Evolutionary conservation across 2,888 invertebrate genomes (phyloP).

Genomic region (Eupsilia transversa): DNA sequence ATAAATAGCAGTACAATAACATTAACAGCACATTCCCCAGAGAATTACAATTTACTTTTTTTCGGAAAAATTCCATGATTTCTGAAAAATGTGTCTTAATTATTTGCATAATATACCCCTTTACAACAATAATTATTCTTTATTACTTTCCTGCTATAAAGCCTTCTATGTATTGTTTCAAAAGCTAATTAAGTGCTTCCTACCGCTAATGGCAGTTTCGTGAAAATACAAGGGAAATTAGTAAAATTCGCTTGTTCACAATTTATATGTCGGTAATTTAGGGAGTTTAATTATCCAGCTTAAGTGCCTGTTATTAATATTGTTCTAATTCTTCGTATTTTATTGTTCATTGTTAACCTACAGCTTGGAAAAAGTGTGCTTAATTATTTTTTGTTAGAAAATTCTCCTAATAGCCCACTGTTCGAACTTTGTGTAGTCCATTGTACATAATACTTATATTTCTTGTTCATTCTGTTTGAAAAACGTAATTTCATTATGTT

Average conservation of each 20-base stretch:
- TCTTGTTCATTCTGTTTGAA: not conserved
- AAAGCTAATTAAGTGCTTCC: conserved; percentile 60
- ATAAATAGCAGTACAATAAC: conserved; percentile 14
- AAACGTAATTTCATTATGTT: not conserved
- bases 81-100: not conserved
- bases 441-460: not conserved
- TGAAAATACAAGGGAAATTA: conserved; percentile 46
- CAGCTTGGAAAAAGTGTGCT: not conserved
- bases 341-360: not conserved
- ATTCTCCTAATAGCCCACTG: not conserved
- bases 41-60: conserved; percentile 5
- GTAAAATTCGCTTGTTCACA: conserved; percentile 24
- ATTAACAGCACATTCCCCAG: not conserved
- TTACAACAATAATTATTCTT: conserved; percentile 28
- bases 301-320: conserved; percentile 11
- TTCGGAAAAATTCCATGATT: not conserved
- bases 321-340: conserved; percentile 17
- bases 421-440: not conserved
- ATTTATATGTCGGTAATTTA: conserved; percentile 23
- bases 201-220: conserved; percentile 50
- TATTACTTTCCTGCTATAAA: conserved; percentile 40
- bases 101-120: conserved; percentile 19
- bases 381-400: not conserved
- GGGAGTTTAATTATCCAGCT: conserved; percentile 7
- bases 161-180: conserved; percentile 56